Conservation (phyloP, 2,113 vertebrate genomes). For the Prochilodus magdalenae region DNA sequence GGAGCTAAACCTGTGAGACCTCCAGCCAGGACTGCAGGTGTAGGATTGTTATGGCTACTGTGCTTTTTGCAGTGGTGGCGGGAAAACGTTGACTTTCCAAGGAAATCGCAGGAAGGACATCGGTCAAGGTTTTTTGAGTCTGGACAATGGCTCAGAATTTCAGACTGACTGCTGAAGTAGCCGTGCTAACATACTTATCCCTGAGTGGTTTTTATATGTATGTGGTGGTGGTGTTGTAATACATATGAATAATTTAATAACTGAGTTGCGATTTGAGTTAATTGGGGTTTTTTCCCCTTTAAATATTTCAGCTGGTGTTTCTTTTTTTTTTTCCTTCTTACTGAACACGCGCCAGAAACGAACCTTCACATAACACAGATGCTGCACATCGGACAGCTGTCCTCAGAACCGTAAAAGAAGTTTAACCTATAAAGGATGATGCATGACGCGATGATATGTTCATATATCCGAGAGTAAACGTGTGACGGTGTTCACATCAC, state of each 20-base stretch:
- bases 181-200: slow-evolving; percentile 9
- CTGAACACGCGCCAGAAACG: neutral
- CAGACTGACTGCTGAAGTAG: slow-evolving; percentile 47
- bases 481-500: slow-evolving; percentile 36
- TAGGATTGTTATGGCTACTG: neutral
- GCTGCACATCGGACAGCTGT: slow-evolving; percentile 19
- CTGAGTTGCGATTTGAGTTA: neutral
- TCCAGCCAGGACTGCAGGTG: slow-evolving; percentile 5
- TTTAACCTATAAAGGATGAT: neutral
- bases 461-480: neutral
- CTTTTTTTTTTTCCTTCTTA: neutral
- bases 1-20: neutral
- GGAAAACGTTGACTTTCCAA: slow-evolving; percentile 4
- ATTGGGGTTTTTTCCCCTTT: slow-evolving; percentile 4
- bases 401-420: neutral
- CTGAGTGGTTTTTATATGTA: slow-evolving; percentile 26
- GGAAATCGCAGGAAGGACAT: neutral
- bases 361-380: neutral
- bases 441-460: slow-evolving; percentile 42
- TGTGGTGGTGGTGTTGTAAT: slow-evolving; percentile 20
- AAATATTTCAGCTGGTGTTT: neutral
- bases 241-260: neutral
- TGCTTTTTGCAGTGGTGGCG: neutral
- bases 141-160: neutral
- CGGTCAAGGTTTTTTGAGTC: neutral